Percentiles rank a stretch among this genome's conserved stretches.
These are phyloP conservation scores for Athalia cordata DNA, from an alignment of 2,888 invertebrate genomes.

Conservation along the genomic window DNA sequence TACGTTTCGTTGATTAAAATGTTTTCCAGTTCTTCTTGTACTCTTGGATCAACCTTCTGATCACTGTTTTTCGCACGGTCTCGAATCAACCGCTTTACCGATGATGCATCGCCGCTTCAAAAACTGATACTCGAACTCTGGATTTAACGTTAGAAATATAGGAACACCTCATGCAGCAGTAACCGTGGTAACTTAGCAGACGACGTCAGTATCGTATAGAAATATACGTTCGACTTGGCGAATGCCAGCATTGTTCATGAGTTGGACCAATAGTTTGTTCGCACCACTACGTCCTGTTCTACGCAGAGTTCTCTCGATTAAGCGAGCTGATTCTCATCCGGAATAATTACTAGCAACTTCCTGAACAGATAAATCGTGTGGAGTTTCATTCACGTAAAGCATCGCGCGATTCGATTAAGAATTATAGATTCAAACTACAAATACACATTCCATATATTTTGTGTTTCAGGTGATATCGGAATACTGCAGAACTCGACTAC, in stretches of 20 bases:
- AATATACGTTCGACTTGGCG: slow-evolving; percentile 8
- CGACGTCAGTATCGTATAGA: slow-evolving; percentile 15
- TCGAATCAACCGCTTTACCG: too few species aligned
- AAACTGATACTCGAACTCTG: too few species aligned
- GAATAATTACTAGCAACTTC: neutral
- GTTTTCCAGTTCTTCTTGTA: neutral
- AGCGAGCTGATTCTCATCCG: neutral
- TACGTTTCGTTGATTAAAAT: neutral
- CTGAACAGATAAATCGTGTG: neutral
- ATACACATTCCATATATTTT: too few species aligned
- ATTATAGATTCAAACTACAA: neutral
- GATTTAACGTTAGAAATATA: too few species aligned
- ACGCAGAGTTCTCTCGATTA: neutral
- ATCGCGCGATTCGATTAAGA: neutral
- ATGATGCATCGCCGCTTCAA: too few species aligned
- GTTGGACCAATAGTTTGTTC: slow-evolving; percentile 28
- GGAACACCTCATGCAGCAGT: neutral
- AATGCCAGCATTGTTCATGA: slow-evolving; percentile 18
- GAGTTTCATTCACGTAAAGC: neutral
- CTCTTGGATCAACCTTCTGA: neutral
- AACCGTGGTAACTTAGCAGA: slow-evolving; percentile 26
- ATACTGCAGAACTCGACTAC: slow-evolving; percentile 76
- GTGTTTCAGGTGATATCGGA: slow-evolving; percentile 77
- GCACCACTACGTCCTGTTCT: neutral
- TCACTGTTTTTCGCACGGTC: neutral